Percentiles rank a stretch among this genome's conserved stretches.
These are phyloP conservation scores for Cosmia trapezina DNA, from an alignment of 2,888 invertebrate species.

Conservation along the genomic window DNA sequence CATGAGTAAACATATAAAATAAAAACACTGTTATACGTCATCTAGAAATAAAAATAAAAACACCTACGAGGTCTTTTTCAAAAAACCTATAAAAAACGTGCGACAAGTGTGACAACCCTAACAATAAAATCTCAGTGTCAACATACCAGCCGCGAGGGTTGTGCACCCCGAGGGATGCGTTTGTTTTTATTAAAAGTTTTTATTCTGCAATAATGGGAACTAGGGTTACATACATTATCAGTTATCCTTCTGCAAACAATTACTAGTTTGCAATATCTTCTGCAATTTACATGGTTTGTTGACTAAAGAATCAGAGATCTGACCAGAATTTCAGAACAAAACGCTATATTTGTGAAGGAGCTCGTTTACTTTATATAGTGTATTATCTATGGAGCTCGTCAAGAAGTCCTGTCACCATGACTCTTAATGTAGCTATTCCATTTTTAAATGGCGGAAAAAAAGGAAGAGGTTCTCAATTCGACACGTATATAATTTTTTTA, in stretches of 20 bases:
- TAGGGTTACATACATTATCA: conserved; percentile 18
- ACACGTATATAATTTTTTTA: too few relatives aligned
- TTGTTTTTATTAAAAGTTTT: conserved; percentile 88
- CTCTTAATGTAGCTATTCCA: too few relatives aligned
- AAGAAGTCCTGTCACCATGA: neutral
- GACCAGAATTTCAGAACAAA: neutral
- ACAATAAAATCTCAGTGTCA: conserved; percentile 80
- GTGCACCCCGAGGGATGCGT: conserved; percentile 80
- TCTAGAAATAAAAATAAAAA: neutral
- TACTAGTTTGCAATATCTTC: conserved; percentile 16
- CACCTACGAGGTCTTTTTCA: neutral
- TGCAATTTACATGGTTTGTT: neutral
- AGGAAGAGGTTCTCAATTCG: too few relatives aligned
- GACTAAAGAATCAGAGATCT: neutral
- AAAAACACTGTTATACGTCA: neutral
- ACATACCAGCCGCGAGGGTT: conserved; percentile 75
- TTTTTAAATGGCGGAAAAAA: too few relatives aligned
- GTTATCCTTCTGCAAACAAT: conserved; percentile 52
- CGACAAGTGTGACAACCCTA: conserved; percentile 79
- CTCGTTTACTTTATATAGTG: too few relatives aligned
- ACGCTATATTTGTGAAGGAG: neutral
- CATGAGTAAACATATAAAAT: neutral
- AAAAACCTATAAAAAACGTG: neutral
- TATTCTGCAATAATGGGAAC: conserved; percentile 78
- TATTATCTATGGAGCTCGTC: too few relatives aligned